Conservation (phyloP, 2,113 vertebrate species). For the Urocynchramus pylzowi region DNA sequence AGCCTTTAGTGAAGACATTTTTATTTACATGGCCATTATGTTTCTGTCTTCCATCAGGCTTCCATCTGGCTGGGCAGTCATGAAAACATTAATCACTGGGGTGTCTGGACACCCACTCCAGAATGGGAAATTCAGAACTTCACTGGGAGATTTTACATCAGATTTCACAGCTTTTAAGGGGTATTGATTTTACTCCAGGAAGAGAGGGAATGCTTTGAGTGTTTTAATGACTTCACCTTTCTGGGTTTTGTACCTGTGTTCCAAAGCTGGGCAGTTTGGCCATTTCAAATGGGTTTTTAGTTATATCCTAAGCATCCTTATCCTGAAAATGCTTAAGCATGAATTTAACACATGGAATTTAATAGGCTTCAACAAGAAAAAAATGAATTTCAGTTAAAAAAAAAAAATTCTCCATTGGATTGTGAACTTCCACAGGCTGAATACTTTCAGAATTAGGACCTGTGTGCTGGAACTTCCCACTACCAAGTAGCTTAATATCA, state of each 20-base stretch:
- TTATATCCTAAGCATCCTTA: not conserved
- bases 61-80: not conserved
- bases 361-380: not conserved
- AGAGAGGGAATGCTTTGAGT: not conserved
- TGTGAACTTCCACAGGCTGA: not conserved
- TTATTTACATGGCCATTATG: not conserved
- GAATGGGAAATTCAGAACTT: not conserved
- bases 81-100: not conserved
- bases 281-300: not conserved
- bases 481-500: not conserved
- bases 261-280: not conserved
- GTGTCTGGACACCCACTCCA: not conserved
- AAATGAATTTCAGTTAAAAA: not conserved
- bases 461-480: not conserved
- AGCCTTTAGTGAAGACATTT: not conserved
- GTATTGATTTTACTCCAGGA: not conserved
- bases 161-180: not conserved
- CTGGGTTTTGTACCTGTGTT: not conserved
- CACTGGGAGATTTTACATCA: not conserved
- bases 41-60: not conserved
- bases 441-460: not conserved
- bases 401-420: rapidly evolving
- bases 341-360: not conserved
- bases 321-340: not conserved
- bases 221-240: not conserved